These are phyloP conservation scores for Melieria picta DNA, from an alignment of 2,888 invertebrate species.

Conservation along the genomic window DNA sequence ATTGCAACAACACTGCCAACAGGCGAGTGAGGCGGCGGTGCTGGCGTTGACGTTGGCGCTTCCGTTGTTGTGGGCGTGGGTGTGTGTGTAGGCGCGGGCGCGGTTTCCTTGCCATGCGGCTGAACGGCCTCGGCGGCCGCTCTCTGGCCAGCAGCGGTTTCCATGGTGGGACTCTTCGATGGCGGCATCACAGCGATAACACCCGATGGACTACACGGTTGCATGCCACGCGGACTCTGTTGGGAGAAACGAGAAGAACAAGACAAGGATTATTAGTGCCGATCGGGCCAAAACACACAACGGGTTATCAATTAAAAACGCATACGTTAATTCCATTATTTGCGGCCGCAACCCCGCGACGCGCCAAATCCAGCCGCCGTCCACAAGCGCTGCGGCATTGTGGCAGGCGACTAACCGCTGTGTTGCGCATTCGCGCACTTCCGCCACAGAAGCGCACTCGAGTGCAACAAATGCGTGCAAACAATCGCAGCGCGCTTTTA, in stretches of 20 bases:
- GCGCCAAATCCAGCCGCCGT: neutral
- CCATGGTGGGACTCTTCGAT: conserved; percentile 66
- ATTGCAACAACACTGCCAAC: no score
- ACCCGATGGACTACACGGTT: conserved; percentile 67
- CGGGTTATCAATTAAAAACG: conserved; percentile 58
- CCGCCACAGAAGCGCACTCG: conserved; percentile 42
- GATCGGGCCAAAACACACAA: conserved; percentile 47
- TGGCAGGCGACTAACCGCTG: conserved; percentile 37
- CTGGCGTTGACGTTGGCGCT: conserved; percentile 3
- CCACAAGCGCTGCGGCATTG: neutral
- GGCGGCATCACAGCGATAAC: conserved; percentile 65
- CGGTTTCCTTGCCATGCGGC: conserved; percentile 25
- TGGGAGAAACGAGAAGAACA: conserved; percentile 25
- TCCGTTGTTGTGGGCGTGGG: conserved; percentile 32
- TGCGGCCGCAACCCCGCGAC: neutral
- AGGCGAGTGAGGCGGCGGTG: neutral
- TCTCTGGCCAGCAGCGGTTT: conserved; percentile 62
- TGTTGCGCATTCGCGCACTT: conserved; percentile 25
- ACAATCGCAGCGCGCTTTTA: conserved; percentile 50
- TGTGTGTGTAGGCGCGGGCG: conserved; percentile 14
- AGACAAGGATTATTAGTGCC: conserved; percentile 17
- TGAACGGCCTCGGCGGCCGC: conserved; percentile 35
- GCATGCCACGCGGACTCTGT: conserved; percentile 67
- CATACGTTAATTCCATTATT: conserved; percentile 40
- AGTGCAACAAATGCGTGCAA: conserved; percentile 51